Evolutionary conservation across 2,888 invertebrate species (phyloP), one percentile per base, ranked within the genome.

Genomic region (Drosophila buzzatii): DNA sequence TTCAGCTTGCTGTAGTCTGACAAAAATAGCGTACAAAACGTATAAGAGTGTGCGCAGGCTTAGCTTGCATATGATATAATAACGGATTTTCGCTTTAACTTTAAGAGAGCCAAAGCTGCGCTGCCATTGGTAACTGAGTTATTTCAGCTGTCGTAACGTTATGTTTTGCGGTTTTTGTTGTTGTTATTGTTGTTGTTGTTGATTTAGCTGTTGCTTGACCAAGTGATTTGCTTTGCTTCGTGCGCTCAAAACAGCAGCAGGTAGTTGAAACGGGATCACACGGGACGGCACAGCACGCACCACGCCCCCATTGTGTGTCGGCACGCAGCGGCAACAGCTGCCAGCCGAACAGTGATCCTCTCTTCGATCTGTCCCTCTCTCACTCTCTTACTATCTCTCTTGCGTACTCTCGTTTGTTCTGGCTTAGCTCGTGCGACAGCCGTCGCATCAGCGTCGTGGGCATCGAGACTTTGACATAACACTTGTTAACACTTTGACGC

Each of bases 401-500:
- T 16, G 37, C 37, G 16, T 2, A 37, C 37, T 39, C 16, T 20
- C 39, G 20, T 37, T 27, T 18, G 7, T 12, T 14, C 37, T 12
- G 35, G 23, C 63, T 75, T 79, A 73, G 73, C 82, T 71, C 79
- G 76, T 82, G 81, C 71, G 66, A 69, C 73, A 77, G 76, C 77
- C 68, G 77, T 62, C 31, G 49, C 49, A 6, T 31, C 31, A 2
- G 49, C 49, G n/a, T 31, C n/a, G 6, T 49, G 18, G 33, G 49
- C 49, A 49, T 49, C 52, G 42, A 23, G 23, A 7, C 41, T 81
- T 85, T 81, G 81, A 78, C 80, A 82, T 73, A 82, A 88, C 91
- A 91, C 91, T 91, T 91, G 91, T 91, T 91, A 91, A 85, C 90
- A 90, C 85, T 83, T 90, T 79, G 87, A 90, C 85, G 75, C 91